Evolutionary conservation across 2,797 vertebrate species (phyloP), one percentile per base, ranked within the genome.

Genomic region (Allobates femoralis): DNA sequence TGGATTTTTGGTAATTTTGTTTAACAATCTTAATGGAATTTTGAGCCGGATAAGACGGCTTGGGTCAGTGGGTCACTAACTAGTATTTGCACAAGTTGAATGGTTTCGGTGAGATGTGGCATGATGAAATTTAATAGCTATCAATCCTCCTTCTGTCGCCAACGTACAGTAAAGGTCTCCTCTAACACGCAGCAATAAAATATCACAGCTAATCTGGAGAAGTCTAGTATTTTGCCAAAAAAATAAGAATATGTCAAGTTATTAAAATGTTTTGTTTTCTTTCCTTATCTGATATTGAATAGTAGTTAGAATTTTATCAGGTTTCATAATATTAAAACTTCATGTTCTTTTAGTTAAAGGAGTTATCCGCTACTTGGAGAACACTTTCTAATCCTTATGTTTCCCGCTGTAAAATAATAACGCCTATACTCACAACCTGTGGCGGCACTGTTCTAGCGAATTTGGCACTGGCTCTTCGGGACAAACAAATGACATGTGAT

Each of bases 1-100:
- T 21, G 37, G 28, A 73, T 32, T 73, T 73, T 74, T 58, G 19
- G 53, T 83, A 34, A 62, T 74, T 73, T 46, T 84, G 73, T 76
- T 84, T 76, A 84, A 76, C 82, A 62, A 76, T 64, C 73, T 34
- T 84, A 77, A 76, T 84, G 83, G 83, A 77, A 76, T 77, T 84
- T 67, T 84, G 41, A 84, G 58, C 73, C 64, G 60, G 73, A 77
- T 84, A 67, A 76, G 73, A 14, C 58, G 8, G 56, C 23, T 64
- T 37, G 58, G 73, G 83, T 76, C 83, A 84, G 37, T 12, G 60
- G 83, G 83, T 76, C 83, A 78, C 83, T 66, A 84, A 84, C 83
- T 84, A 84, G 28, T 84, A 84, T 84, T 77, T 84, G 30, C 73
- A 77, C 83, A 84, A 77, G 41, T 76, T 76, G 83, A 84, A 77